Conservation (phyloP, 1,140 invertebrate species). For the Neodiprion lecontei region DNA sequence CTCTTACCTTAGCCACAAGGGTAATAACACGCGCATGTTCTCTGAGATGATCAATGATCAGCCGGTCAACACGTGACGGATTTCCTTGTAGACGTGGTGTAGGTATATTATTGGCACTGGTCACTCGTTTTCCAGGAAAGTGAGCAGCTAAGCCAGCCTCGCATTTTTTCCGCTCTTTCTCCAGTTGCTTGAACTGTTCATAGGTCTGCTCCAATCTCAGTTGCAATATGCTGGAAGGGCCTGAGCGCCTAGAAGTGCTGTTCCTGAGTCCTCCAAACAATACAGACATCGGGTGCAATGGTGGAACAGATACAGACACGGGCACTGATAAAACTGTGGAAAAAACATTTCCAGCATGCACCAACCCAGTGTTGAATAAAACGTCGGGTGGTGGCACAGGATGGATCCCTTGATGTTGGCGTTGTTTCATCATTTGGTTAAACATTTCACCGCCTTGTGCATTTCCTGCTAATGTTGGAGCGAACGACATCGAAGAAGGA, state of each 20-base stretch:
- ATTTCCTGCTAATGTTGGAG: slow-evolving; percentile 21
- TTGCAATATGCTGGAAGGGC: slow-evolving; percentile 74
- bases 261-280: slow-evolving; percentile 48
- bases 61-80: slow-evolving; percentile 82
- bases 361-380: slow-evolving; percentile 49
- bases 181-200: slow-evolving; percentile 82
- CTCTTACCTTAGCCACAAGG: slow-evolving; percentile 55
- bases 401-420: slow-evolving; percentile 37
- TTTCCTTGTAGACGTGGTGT: slow-evolving; percentile 81
- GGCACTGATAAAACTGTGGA: slow-evolving; percentile 49
- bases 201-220: slow-evolving; percentile 81
- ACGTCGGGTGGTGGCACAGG: slow-evolving; percentile 43
- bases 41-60: slow-evolving; percentile 83
- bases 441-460: slow-evolving; percentile 34
- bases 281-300: slow-evolving; percentile 45
- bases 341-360: slow-evolving; percentile 40
- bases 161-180: slow-evolving; percentile 85
- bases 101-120: slow-evolving; percentile 81
- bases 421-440: slow-evolving; percentile 49
- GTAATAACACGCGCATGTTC: slow-evolving; percentile 73
- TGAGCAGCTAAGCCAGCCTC: slow-evolving; percentile 83
- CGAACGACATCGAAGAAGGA: slow-evolving; percentile 34
- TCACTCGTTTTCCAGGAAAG: slow-evolving; percentile 82
- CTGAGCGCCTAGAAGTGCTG: slow-evolving; percentile 56
- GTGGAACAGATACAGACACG: slow-evolving; percentile 41